Evolutionary conservation across 2,888 invertebrate species (phyloP).

Genomic region (Aspidiotus rigidus): DNA sequence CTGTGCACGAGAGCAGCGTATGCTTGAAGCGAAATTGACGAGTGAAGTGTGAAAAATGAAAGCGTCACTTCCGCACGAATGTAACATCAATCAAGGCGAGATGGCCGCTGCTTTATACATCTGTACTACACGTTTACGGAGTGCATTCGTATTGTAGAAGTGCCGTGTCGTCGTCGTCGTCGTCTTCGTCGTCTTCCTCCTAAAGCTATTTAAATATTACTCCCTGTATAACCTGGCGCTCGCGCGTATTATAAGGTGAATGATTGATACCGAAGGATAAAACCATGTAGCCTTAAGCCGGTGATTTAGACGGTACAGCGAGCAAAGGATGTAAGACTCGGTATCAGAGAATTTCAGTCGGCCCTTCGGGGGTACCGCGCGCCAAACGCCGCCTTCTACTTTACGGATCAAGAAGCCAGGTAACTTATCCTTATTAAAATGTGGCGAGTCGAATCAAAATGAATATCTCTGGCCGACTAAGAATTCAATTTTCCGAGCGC

Average conservation of each 20-base stretch:
- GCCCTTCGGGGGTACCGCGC: conserved; percentile 32
- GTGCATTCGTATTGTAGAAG: no score
- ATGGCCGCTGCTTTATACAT: no score
- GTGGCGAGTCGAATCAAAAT: conserved; percentile 33
- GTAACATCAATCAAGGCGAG: no score
- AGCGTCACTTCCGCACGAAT: no score
- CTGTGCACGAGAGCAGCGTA: no score
- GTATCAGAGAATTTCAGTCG: conserved; percentile 33
- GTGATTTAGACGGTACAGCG: conserved; percentile 32
- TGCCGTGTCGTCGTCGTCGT: no score
- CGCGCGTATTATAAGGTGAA: conserved; percentile 25
- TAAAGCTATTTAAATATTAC: conserved; percentile 30
- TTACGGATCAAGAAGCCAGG: conserved; percentile 33
- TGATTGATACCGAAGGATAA: conserved; percentile 32
- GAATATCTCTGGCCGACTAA: conserved; percentile 33
- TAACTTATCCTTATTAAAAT: conserved; percentile 33
- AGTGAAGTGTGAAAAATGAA: no score
- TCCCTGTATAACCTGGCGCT: conserved; percentile 16
- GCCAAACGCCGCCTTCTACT: conserved; percentile 16
- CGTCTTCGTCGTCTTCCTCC: conserved; percentile 2
- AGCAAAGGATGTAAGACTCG: conserved; percentile 32
- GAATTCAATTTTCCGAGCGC: conserved; percentile 30
- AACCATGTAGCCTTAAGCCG: conserved; percentile 30
- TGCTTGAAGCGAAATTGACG: no score
- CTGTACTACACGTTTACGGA: no score